Evolutionary conservation across 2,113 vertebrate species (phyloP).

Genomic region (Muntiacus reevesi): DNA sequence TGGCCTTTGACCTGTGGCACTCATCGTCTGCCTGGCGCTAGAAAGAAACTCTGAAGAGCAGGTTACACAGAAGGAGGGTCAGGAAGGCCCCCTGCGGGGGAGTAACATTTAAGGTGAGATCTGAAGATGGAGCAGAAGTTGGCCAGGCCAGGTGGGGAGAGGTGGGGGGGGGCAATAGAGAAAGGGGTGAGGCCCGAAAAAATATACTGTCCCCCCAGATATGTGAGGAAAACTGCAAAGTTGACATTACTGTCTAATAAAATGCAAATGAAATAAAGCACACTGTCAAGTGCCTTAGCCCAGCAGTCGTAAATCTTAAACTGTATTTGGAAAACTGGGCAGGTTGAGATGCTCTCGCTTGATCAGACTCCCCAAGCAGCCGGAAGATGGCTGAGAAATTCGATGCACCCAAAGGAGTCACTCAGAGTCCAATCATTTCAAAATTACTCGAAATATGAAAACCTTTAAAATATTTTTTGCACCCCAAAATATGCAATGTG

Average conservation of each 20-base stretch:
- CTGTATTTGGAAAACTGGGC: accelerated
- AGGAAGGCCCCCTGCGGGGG: neutral
- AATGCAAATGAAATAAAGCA: neutral
- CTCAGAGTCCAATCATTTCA: neutral
- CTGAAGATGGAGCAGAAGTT: neutral
- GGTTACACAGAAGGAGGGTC: neutral
- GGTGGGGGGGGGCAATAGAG: neutral
- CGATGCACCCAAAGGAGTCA: accelerated
- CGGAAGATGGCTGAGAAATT: neutral
- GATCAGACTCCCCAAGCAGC: accelerated
- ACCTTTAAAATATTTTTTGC: neutral
- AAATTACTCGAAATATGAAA: neutral
- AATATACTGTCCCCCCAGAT: neutral
- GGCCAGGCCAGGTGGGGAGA: neutral
- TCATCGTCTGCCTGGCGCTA: accelerated
- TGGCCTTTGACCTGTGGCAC: neutral
- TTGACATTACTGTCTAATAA: neutral
- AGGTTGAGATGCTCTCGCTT: no score
- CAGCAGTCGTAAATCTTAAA: neutral
- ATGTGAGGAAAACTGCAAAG: neutral
- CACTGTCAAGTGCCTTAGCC: neutral
- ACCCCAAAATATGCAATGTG: neutral
- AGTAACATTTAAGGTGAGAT: neutral
- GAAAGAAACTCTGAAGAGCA: neutral
- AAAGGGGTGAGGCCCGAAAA: neutral